Evolutionary conservation across 1,140 invertebrate genomes (phyloP).

Genomic region (Aphelinus certus): DNA sequence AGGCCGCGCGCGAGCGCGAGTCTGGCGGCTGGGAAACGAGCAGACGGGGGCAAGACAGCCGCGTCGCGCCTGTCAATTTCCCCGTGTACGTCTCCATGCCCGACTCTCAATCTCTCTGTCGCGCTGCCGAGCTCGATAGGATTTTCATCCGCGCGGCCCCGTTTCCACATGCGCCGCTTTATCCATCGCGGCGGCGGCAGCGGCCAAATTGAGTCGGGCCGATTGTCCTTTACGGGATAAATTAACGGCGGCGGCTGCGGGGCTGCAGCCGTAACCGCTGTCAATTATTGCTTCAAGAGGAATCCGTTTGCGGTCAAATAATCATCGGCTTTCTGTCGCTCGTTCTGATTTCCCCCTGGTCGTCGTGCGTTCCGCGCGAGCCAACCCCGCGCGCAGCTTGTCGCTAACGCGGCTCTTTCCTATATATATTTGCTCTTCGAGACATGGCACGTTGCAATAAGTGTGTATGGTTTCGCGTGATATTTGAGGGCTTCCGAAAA

Average conservation of each 20-base stretch:
- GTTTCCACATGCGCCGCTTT: conserved; percentile 17
- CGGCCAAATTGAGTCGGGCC: conserved; percentile 27
- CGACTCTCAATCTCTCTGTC: conserved; percentile 3
- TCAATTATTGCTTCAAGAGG: conserved; percentile 36
- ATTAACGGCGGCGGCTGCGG: conserved; percentile 16
- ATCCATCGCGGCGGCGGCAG: neutral
- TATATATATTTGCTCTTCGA: too few relatives aligned
- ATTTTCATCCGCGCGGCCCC: conserved; percentile 22
- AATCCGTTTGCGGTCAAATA: conserved; percentile 33
- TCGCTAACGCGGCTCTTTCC: neutral
- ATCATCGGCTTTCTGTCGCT: conserved; percentile 31
- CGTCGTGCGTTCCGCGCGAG: neutral
- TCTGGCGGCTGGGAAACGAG: conserved; percentile 23
- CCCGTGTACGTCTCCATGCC: conserved; percentile 42
- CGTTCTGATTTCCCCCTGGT: neutral
- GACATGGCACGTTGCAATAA: too few relatives aligned
- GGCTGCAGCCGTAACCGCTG: conserved; percentile 15
- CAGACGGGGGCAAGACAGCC: conserved; percentile 52
- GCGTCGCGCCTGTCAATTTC: conserved; percentile 59
- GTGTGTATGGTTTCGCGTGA: too few relatives aligned
- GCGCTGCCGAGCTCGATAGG: neutral
- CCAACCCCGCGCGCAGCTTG: neutral
- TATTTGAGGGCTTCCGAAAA: too few relatives aligned
- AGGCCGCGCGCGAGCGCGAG: conserved; percentile 33
- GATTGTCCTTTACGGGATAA: conserved; percentile 26